Evolutionary conservation across 2,113 vertebrate species (phyloP), one percentile per base, ranked within the genome.

Genomic region (Ophiodon elongatus): DNA sequence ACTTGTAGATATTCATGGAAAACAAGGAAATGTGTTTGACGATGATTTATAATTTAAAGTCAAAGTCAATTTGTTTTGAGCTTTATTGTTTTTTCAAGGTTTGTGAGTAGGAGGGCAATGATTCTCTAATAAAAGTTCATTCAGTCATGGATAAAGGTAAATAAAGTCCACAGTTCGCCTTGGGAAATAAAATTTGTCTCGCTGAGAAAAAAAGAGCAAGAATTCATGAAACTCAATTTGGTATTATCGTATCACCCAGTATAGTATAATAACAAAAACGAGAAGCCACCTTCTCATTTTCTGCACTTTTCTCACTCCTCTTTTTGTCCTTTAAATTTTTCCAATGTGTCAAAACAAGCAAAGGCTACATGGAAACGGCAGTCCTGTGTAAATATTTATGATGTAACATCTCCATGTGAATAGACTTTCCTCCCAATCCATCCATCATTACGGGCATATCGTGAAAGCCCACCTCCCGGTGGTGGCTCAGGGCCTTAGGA

Each of bases 361-460:
- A 85, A 91, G 93, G 94, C 94, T 94, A 96, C 95, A 96, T 95
- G 95, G 95, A 94, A 94, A 97, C 96, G 96, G 94, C 96, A 96
- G 95, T 97, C 95, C 97, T 98, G 97, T 99, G 98, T 99, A 99
- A 99, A 99, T 99, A 97, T 96, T 94, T 94, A 96, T 96, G 96
- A 97, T 96, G 96, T 96, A 96, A 97, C 96, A 97, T 95, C 95
- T 96, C 94, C 94, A 95, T 97, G 94, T 96, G 94, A 97, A 96
- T 96, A 94, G 95, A 95, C 95, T 95, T 95, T 95, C 88, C 93
- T 94, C 91, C 81, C 92, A 94, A 95, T 96, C 97, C 97, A 99
- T 99, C 98, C 98, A 98, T 99, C 98, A 99, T 96, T 93, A 94
- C 95, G 87, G 95, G 92, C 94, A 95, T 95, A 95, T 96, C 91